A percentile compares a stretch with the other conserved stretches of the same genome.
Conservation (phyloP, 2,113 vertebrate genomes). For the Tachysurus fulvidraco region DNA sequence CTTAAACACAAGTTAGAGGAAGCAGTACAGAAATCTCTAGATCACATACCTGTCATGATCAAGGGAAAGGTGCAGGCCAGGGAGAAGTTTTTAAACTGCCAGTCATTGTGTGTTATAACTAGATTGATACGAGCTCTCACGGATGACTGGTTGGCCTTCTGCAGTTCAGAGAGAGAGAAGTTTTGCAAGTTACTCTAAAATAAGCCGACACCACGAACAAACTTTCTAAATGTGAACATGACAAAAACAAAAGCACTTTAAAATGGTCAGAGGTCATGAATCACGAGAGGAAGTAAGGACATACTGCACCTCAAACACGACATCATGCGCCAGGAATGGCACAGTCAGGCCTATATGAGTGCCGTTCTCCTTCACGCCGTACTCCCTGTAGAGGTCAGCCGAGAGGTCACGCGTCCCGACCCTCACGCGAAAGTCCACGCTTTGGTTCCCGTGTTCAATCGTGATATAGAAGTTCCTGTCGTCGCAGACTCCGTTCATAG, state of each 20-base stretch:
- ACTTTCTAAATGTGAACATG: no score
- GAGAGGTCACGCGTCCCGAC: constrained; percentile 58
- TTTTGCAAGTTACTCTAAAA: no score
- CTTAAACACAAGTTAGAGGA: not conserved
- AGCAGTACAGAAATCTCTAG: not conserved
- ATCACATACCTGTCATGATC: constrained; percentile 58
- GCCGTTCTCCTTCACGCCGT: constrained; percentile 51
- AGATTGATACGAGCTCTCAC: constrained; percentile 65
- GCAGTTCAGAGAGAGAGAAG: not conserved
- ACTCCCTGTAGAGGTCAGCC: constrained; percentile 37
- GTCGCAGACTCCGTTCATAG: constrained; percentile 66
- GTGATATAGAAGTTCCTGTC: constrained; percentile 58
- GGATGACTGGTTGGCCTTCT: constrained; percentile 55
- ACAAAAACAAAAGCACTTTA: not conserved
- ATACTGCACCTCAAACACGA: constrained; percentile 61
- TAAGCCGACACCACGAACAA: no score
- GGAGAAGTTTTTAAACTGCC: constrained; percentile 64
- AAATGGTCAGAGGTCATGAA: not conserved
- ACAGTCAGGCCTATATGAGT: constrained; percentile 64
- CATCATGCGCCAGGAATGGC: constrained; percentile 54
- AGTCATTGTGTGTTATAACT: constrained; percentile 54
- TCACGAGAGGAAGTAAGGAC: not conserved
- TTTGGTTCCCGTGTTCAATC: constrained; percentile 62
- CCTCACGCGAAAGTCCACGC: constrained; percentile 51
- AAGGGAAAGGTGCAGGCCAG: constrained; percentile 72